These are phyloP conservation scores for Epinotia bilunana DNA, from an alignment of 2,888 invertebrate genomes.

Conservation along the genomic window DNA sequence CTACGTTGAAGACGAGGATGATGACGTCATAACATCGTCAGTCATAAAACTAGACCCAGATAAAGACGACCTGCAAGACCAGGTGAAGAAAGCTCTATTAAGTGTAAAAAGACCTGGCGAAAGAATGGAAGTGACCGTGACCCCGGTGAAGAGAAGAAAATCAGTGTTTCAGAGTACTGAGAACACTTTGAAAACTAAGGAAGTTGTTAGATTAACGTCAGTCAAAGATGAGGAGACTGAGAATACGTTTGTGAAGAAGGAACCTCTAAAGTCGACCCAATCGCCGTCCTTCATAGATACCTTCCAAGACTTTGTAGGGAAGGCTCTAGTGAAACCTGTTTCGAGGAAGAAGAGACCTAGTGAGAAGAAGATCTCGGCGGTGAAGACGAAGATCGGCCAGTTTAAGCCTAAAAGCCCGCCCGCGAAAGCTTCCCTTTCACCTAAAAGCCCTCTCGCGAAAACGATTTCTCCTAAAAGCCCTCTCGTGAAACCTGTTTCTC, in stretches of 20 bases:
- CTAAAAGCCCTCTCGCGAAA: not conserved
- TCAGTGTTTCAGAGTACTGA: constrained; percentile 35
- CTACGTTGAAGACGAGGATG: constrained; percentile 51
- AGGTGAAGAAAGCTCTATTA: constrained; percentile 16
- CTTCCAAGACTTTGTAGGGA: constrained; percentile 36
- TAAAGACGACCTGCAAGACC: constrained; percentile 10
- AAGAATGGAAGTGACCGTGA: not conserved
- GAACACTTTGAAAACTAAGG: constrained; percentile 24
- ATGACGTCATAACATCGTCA: constrained; percentile 11
- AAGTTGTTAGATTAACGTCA: not conserved
- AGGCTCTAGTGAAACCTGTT: not conserved
- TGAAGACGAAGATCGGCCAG: constrained; percentile 69
- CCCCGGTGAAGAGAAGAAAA: not conserved
- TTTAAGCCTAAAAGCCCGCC: constrained; percentile 55
- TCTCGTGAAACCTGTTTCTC: constrained; percentile 12
- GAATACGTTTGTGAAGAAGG: not conserved
- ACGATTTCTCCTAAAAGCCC: no score
- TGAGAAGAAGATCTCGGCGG: constrained; percentile 52
- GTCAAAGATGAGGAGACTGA: constrained; percentile 4
- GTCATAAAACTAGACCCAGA: not conserved
- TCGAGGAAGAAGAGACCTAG: constrained; percentile 35
- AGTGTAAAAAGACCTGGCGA: constrained; percentile 2
- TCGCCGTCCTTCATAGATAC: constrained; percentile 22
- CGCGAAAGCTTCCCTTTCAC: constrained; percentile 30
- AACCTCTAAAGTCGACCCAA: not conserved